Evolutionary conservation across 2,888 invertebrate species (phyloP), one percentile per base, ranked within the genome.

Genomic region (Mesopsocus fuscifrons): DNA sequence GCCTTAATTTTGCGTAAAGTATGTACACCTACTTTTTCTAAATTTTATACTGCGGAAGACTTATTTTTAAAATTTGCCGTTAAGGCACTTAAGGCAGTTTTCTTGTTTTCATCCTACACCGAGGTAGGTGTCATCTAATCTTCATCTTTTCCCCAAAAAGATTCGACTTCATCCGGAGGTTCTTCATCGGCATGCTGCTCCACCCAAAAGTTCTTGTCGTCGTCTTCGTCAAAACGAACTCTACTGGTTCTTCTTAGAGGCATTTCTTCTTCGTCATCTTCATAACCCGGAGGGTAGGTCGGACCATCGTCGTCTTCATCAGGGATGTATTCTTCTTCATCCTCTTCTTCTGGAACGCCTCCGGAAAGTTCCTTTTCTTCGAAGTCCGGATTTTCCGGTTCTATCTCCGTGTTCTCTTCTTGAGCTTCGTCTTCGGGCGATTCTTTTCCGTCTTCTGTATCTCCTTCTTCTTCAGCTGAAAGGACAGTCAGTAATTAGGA

Each of bases 131-230:
- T 38, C n/a, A 20, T 38, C 20, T 38, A 38, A 18, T 38, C 38
- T 38, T 38, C 38, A 21, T 38, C 38, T 18, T 38, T 3, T 4
- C 38, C 38, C 38, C 38, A 38, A 21, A 38, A 38, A 20, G 15
- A 13, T 38, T 38, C 38, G 11, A 38, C 21, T 3, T 38, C 18
- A 18, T 38, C 38, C 4, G 3, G 6, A n/a, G 15, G n/a, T 5
- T 38, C 38, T 38, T 38, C 18, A 17, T 3, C 20, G 8, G 3
- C 18, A n/a, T 38, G 17, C 21, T 38, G 20, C 3, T 38, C 18
- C 21, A 20, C 3, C 38, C 38, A 38, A 38, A 38, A 5, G 15
- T 38, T 11, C 11, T 17, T 5, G 5, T 38, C 38, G 17, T 38
- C 38, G 3, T 38, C 38, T 6, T 38, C 38, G 20, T 38, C 38